Conservation (phyloP, 2,113 vertebrate species). For the Actenoides lindsayi region DNA sequence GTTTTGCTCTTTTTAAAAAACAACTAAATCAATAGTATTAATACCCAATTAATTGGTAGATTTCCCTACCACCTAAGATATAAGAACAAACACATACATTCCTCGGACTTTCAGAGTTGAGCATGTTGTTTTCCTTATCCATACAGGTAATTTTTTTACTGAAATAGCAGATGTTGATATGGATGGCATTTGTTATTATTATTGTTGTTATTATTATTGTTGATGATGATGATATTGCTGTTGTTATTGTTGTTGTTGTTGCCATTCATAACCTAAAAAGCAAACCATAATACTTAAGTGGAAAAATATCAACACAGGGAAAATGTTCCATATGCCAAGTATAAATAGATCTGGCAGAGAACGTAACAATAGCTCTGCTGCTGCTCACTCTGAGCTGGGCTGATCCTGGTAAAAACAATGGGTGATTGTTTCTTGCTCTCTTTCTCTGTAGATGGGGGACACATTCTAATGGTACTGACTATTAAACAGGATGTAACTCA, state of each 20-base stretch:
- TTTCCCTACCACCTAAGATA: not conserved
- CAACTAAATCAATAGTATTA: not conserved
- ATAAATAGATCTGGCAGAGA: not conserved
- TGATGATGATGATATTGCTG: no score
- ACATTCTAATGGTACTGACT: not conserved
- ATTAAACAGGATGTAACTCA: not conserved
- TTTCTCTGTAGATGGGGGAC: not conserved
- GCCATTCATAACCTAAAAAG: not conserved
- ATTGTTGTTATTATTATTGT: not conserved
- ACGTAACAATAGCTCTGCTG: not conserved
- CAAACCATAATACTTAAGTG: not conserved
- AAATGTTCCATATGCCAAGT: not conserved
- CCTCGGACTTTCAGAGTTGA: not conserved
- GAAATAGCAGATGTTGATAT: not conserved
- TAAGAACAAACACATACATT: not conserved
- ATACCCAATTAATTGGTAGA: not conserved
- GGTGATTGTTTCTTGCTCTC: not conserved
- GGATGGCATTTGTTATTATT: not conserved
- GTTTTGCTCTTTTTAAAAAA: not conserved
- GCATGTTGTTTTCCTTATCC: not conserved
- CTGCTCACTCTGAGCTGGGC: not conserved
- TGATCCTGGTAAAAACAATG: not conserved
- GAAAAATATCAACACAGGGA: not conserved
- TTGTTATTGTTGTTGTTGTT: not conserved
- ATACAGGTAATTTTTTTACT: not conserved